Base-by-base conservation (phyloP, 2,797 vertebrate genomes). In the Gallinago nigripennis region DNA sequence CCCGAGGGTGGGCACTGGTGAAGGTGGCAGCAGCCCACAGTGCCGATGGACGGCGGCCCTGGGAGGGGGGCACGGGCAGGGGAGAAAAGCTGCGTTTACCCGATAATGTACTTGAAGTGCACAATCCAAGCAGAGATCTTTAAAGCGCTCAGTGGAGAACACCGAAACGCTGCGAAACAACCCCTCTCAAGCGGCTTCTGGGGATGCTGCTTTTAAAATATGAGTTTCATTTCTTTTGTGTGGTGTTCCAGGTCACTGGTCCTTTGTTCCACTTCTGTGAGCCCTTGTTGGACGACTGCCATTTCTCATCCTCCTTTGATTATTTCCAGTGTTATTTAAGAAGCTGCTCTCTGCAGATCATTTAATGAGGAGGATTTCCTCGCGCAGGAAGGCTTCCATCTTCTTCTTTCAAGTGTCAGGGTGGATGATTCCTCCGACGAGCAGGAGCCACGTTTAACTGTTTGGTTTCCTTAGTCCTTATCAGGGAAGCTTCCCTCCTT, bases 341-440 rank as follows among this genome's bases (percentile, higher is more conserved):
- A 20, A 79, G 77, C 80, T 82, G 35, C 71, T 90, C 83, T 79
- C 83, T 73, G 77, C 81, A 90, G 66, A 86, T 70, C 54, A 1
- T 53, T 63, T 90, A 88, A 94, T 56, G 81, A 95, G 83, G 50
- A 94, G 85, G 90, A 91, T 84, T 86, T 95, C 92, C 88, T 86
- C 80, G 8, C 1, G 56, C 57, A 21, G 83, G 57, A 95, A 71
- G 24, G 37, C 53, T 81, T 51, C 72, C 21, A 11, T 58, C 82
- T 68, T 68, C 16, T 45, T 15, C 69, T 46, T 77, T 35, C 13
- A 45, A 82, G 88, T 23, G 30, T 10, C 33, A 5, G 37, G 76
- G 82, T 58, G 77, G 88, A 50, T 84, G 73, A 25, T 78, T 83
- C 39, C 46, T 79, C 0, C 0, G 8, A 54, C 27, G 33, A 72